A percentile compares a stretch with the other conserved stretches of the same genome.
These are phyloP conservation scores for Zygothrica quintamaculata DNA, from an alignment of 2,888 invertebrate species.

Conservation along the genomic window DNA sequence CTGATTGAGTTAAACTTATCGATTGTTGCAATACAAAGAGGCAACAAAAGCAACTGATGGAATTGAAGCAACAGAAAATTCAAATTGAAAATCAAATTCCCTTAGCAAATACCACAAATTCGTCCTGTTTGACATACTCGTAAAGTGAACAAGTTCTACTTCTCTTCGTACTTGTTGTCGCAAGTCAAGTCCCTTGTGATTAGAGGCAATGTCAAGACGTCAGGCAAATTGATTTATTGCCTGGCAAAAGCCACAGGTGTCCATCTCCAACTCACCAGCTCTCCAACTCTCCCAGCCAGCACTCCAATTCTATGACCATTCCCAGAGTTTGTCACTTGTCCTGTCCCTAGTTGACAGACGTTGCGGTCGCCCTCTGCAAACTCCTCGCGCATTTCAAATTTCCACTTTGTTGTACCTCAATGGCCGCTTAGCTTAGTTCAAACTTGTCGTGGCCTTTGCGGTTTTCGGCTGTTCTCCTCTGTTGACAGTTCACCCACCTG, in stretches of 20 bases:
- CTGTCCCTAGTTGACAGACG: slow-evolving; percentile 62
- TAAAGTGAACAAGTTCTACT: slow-evolving; percentile 17
- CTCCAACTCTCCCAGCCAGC: not conserved
- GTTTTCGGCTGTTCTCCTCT: slow-evolving; percentile 37
- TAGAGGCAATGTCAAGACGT: slow-evolving; percentile 64
- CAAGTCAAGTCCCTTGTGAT: slow-evolving; percentile 44
- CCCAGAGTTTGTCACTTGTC: slow-evolving; percentile 38
- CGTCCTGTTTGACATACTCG: not conserved
- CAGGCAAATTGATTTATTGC: slow-evolving; percentile 70
- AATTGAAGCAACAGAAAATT: not conserved
- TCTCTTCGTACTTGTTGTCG: not conserved
- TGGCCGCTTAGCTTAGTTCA: slow-evolving; percentile 42
- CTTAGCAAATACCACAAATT: slow-evolving; percentile 12
- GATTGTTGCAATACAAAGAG: not conserved
- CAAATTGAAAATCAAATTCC: not conserved
- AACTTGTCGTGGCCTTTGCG: slow-evolving; percentile 59
- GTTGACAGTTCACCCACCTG: slow-evolving; percentile 45
- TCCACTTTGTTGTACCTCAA: slow-evolving; percentile 53
- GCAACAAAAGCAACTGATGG: not conserved
- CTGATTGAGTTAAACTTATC: not conserved
- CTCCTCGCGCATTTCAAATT: slow-evolving; percentile 61
- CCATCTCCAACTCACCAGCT: slow-evolving; percentile 39
- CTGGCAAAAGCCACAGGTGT: slow-evolving; percentile 69
- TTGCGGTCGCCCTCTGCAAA: slow-evolving; percentile 63
- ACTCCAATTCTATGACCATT: slow-evolving; percentile 33